A percentile compares a stretch with the other conserved stretches of the same genome.
Evolutionary conservation across 2,888 invertebrate species (phyloP).

Genomic region (Tetropium fuscum): DNA sequence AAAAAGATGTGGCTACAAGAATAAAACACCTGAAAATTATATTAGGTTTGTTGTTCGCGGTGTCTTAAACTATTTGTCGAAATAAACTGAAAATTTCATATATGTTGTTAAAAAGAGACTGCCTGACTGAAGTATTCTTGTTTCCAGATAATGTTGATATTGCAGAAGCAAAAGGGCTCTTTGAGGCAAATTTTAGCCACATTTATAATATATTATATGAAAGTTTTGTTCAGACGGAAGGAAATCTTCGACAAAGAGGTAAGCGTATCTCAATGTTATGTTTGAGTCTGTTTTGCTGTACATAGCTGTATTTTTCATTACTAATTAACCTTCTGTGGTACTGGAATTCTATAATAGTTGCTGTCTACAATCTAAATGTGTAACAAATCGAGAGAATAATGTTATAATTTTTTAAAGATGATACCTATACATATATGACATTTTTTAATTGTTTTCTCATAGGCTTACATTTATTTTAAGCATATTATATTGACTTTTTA

Average conservation of each 20-base stretch:
- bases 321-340: too few species aligned
- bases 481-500: too few species aligned
- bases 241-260: conserved; percentile 93
- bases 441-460: too few species aligned
- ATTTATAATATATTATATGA: conserved; percentile 96
- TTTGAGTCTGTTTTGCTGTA: conserved; percentile 8
- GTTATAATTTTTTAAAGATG: too few species aligned
- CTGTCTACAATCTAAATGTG: too few species aligned
- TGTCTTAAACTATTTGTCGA: conserved; percentile 14
- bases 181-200: conserved; percentile 95
- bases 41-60: conserved; percentile 75
- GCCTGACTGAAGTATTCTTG: conserved; percentile 19
- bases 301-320: too few species aligned
- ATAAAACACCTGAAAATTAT: conserved; percentile 94
- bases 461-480: too few species aligned
- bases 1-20: conserved; percentile 94
- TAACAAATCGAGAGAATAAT: too few species aligned
- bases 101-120: neutral
- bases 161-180: conserved; percentile 91
- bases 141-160: conserved; percentile 88
- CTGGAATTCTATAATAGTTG: too few species aligned
- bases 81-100: neutral
- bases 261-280: conserved; percentile 62
- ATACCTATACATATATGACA: too few species aligned
- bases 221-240: conserved; percentile 92